Percentiles rank a stretch among this genome's conserved stretches.
Evolutionary conservation across 2,113 vertebrate species (phyloP).

Genomic region (Gymnogyps californianus): DNA sequence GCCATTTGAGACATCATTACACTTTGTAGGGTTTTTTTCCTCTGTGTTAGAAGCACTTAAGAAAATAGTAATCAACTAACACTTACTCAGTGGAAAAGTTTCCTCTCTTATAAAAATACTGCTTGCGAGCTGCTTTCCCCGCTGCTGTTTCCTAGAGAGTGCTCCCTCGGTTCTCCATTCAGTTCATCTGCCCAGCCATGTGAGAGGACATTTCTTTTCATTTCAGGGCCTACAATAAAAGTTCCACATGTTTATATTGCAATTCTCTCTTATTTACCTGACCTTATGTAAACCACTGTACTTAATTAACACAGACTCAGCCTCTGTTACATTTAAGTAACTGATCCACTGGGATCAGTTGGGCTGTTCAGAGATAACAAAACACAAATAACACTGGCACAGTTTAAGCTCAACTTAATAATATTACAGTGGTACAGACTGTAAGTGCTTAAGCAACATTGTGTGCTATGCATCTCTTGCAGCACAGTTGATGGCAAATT

Average conservation of each 20-base stretch:
- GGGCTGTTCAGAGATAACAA: neutral
- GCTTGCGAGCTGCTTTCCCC: neutral
- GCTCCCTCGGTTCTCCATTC: neutral
- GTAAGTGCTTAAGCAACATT: neutral
- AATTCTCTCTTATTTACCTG: neutral
- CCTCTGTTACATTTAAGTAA: neutral
- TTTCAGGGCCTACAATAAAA: neutral
- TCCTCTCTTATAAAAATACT: slow-evolving; percentile 5
- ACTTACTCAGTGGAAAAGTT: neutral
- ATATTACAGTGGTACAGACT: neutral
- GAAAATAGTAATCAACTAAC: neutral
- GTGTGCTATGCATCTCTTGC: neutral
- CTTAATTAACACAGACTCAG: neutral
- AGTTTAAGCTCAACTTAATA: neutral
- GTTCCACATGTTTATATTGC: neutral
- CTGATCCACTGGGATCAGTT: neutral
- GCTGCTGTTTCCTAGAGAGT: neutral
- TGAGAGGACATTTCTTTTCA: neutral
- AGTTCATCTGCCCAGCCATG: neutral
- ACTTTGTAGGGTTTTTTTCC: neutral
- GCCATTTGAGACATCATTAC: slow-evolving; percentile 5
- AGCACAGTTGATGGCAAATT: neutral
- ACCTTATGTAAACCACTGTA: neutral
- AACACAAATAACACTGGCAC: neutral
- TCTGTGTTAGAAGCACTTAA: neutral